These are phyloP conservation scores for Calycopis cecrops DNA, from an alignment of 1,140 invertebrate genomes.

Conservation along the genomic window DNA sequence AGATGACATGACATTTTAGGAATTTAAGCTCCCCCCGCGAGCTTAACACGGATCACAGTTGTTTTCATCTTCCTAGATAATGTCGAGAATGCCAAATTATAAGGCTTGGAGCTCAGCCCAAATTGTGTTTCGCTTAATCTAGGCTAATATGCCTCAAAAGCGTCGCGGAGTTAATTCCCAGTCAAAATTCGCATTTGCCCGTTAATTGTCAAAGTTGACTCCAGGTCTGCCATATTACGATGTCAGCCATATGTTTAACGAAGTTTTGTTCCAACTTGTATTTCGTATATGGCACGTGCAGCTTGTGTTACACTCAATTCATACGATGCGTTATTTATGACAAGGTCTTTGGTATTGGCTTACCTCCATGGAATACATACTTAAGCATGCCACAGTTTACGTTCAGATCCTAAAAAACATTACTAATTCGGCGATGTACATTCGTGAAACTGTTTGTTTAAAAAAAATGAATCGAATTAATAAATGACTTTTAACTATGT, in stretches of 20 bases:
- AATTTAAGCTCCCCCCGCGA: not conserved
- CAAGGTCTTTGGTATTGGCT: not conserved
- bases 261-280: constrained; percentile 17
- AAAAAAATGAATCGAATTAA: too few relatives aligned
- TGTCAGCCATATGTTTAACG: constrained; percentile 37
- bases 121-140: constrained; percentile 33
- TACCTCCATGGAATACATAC: too few relatives aligned
- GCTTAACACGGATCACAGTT: constrained; percentile 14
- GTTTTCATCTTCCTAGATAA: constrained; percentile 16
- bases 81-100: constrained; percentile 25
- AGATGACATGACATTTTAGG: constrained; percentile 5
- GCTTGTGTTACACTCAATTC: constrained; percentile 11
- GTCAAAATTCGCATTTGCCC: constrained; percentile 39
- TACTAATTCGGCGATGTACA: too few relatives aligned
- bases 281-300: constrained; percentile 13
- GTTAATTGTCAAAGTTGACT: constrained; percentile 52
- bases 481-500: too few relatives aligned
- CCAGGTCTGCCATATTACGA: constrained; percentile 26
- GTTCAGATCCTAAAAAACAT: too few relatives aligned
- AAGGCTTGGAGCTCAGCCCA: constrained; percentile 32
- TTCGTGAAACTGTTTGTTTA: too few relatives aligned
- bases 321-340: constrained; percentile 6
- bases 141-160: constrained; percentile 27
- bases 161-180: constrained; percentile 39
- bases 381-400: too few relatives aligned